phyloP scores from a whole-genome alignment of 2,113 vertebrate species.

The Tapirus terrestris region DNA sequence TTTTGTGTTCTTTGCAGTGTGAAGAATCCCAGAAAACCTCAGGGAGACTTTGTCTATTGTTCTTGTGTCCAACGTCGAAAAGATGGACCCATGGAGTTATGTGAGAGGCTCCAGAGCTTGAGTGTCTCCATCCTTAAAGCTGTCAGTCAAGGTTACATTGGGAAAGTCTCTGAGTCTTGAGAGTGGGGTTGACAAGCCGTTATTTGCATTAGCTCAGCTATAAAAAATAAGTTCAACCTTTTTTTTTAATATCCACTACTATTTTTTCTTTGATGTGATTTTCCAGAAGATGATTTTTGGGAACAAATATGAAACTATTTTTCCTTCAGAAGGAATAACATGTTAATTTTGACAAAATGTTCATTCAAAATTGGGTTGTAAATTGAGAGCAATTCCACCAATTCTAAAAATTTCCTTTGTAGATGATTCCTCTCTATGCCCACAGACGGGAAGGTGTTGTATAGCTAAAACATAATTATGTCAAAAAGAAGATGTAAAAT shows the following conservation, averaged over 20 bases:
- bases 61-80: not conserved
- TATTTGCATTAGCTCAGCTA: not conserved
- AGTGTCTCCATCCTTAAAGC: not conserved
- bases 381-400: conserved; percentile 57
- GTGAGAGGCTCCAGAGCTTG: not conserved
- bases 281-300: conserved; percentile 29
- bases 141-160: not conserved
- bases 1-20: not conserved
- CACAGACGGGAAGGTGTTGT: not conserved
- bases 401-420: conserved; percentile 27
- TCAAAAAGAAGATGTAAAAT: not conserved
- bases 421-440: not conserved
- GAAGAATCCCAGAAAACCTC: not conserved
- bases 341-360: conserved; percentile 57
- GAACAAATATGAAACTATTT: conserved; percentile 61
- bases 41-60: not conserved
- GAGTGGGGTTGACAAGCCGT: not conserved
- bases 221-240: not conserved
- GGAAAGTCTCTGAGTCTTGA: not conserved
- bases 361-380: conserved; percentile 11
- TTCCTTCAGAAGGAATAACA: conserved; percentile 37
- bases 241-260: not conserved
- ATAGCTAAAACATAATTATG: not conserved
- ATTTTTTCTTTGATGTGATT: conserved; percentile 9
- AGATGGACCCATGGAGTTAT: not conserved